These are phyloP conservation scores for Porites lobata DNA, from an alignment of 92 coral and sea anemone species.

Conservation along the genomic window DNA sequence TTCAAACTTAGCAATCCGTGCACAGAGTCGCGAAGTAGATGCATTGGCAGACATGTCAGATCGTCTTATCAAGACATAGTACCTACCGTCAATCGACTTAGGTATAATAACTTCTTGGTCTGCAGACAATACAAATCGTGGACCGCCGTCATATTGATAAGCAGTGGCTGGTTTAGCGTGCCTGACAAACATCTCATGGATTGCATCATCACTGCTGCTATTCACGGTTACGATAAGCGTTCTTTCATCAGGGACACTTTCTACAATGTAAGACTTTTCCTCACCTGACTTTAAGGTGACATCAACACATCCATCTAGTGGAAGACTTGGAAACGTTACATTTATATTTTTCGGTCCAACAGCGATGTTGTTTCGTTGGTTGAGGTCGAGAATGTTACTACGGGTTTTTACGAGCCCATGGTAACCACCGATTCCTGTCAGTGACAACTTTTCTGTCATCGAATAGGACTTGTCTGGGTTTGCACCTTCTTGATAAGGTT, in stretches of 20 bases:
- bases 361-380: slow-evolving; percentile 74
- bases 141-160: slow-evolving; percentile 62
- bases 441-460: slow-evolving; percentile 47
- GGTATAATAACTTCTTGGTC: slow-evolving; percentile 74
- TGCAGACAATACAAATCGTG: slow-evolving; percentile 74
- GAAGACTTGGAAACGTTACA: slow-evolving; percentile 66
- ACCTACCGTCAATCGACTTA: slow-evolving; percentile 63
- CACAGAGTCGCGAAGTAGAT: slow-evolving; percentile 59
- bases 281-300: slow-evolving; percentile 46
- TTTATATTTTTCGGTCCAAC: slow-evolving; percentile 68
- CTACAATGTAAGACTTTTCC: slow-evolving; percentile 53
- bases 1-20: slow-evolving; percentile 82
- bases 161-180: slow-evolving; percentile 81
- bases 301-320: slow-evolving; percentile 60
- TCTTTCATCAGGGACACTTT: slow-evolving; percentile 64
- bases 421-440: slow-evolving; percentile 68
- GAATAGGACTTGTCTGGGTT: slow-evolving; percentile 59
- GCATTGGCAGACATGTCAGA: slow-evolving; percentile 34
- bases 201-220: slow-evolving; percentile 42
- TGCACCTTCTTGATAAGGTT: slow-evolving; percentile 66
- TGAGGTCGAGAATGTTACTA: slow-evolving; percentile 75
- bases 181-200: slow-evolving; percentile 71
- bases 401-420: slow-evolving; percentile 83
- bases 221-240: slow-evolving; percentile 72
- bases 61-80: slow-evolving; percentile 69